Evolutionary conservation across 2,797 vertebrate species (phyloP).

Genomic region (Huso huso): DNA sequence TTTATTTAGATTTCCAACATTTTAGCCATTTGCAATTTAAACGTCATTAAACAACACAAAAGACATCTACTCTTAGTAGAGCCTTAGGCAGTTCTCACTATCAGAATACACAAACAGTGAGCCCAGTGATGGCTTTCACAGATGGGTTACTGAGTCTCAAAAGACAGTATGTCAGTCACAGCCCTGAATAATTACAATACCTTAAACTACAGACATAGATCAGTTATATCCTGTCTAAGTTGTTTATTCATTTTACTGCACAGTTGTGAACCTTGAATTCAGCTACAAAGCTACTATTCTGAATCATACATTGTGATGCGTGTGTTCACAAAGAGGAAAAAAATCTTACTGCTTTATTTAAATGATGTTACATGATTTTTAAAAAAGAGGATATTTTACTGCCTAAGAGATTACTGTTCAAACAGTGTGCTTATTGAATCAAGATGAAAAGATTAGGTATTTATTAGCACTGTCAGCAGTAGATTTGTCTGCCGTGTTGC

Average conservation of each 20-base stretch:
- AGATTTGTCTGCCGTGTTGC: slow-evolving; percentile 1
- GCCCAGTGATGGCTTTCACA: slow-evolving; percentile 36
- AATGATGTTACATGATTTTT: neutral
- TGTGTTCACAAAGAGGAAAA: too few relatives aligned
- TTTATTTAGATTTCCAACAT: slow-evolving; percentile 16
- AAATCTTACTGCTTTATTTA: too few relatives aligned
- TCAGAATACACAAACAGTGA: slow-evolving; percentile 3
- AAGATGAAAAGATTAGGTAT: neutral
- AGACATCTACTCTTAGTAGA: slow-evolving; percentile 16
- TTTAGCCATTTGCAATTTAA: slow-evolving; percentile 14
- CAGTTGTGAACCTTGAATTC: too few relatives aligned
- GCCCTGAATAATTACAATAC: slow-evolving; percentile 36
- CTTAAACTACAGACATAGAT: slow-evolving; percentile 20
- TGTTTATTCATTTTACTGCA: too few relatives aligned
- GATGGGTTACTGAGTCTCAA: slow-evolving; percentile 19
- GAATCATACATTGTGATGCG: too few relatives aligned
- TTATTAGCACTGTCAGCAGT: neutral
- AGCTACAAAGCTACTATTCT: too few relatives aligned
- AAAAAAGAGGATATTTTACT: neutral
- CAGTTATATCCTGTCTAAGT: too few relatives aligned
- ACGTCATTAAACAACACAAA: slow-evolving; percentile 11
- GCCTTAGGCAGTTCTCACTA: slow-evolving; percentile 20
- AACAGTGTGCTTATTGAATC: neutral
- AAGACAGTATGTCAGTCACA: slow-evolving; percentile 22
- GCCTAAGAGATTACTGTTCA: slow-evolving; percentile 1